Percentiles rank a stretch among this genome's conserved stretches.
phyloP scores from a whole-genome alignment of 64 coral and sea anemone genomes.

The Anthopleura sola region DNA sequence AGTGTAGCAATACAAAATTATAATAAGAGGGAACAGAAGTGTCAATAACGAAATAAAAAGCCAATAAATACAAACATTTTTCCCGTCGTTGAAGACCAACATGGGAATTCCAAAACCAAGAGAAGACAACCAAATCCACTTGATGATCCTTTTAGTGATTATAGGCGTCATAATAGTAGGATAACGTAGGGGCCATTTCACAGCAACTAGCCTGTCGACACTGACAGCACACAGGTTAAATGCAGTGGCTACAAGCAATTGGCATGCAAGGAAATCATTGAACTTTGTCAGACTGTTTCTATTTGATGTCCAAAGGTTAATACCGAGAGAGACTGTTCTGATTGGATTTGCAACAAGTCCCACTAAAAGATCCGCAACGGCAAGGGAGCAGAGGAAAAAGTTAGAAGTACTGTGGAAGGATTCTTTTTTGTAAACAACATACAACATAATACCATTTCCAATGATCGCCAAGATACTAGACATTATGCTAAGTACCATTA shows the following conservation, averaged over 20 bases:
- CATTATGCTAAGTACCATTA: neutral
- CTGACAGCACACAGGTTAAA: constrained; percentile 52
- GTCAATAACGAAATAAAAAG: neutral
- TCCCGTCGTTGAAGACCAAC: neutral
- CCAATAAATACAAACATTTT: neutral
- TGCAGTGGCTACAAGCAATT: constrained; percentile 59
- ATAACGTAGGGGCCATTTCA: constrained; percentile 19
- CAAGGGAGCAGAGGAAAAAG: constrained; percentile 39
- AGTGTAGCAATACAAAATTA: neutral
- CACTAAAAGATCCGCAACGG: constrained; percentile 34
- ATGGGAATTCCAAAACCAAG: neutral
- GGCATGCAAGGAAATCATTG: constrained; percentile 38
- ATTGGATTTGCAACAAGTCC: constrained; percentile 18
- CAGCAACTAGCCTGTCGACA: constrained; percentile 50
- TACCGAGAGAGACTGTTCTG: neutral
- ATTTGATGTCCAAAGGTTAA: neutral
- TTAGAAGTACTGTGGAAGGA: constrained; percentile 26
- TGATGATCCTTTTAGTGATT: neutral
- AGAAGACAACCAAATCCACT: neutral
- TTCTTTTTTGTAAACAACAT: constrained; percentile 30
- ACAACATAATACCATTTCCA: constrained; percentile 20
- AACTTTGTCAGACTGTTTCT: neutral
- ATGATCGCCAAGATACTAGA: neutral
- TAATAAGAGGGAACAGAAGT: neutral
- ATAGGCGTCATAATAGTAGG: neutral